These are phyloP conservation scores for Echeneis naucrates DNA, from an alignment of 2,797 vertebrate species.

Conservation along the genomic window DNA sequence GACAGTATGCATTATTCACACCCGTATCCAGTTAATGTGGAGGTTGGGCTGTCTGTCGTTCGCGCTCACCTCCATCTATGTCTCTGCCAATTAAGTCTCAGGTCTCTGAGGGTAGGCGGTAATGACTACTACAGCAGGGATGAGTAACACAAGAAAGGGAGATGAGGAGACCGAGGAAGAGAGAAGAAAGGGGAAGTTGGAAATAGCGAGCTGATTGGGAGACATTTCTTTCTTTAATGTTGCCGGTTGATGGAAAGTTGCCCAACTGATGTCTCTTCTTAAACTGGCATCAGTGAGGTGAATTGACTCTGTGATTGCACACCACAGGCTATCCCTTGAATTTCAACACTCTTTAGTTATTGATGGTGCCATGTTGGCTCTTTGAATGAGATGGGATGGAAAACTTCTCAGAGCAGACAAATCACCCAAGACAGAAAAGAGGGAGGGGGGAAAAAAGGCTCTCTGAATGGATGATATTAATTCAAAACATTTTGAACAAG, in stretches of 20 bases:
- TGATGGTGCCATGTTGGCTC: slow-evolving; percentile 54
- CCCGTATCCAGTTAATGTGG: slow-evolving; percentile 79
- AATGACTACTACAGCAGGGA: slow-evolving; percentile 67
- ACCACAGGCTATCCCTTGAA: slow-evolving; percentile 62
- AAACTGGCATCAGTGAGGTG: slow-evolving; percentile 57
- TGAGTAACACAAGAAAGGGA: slow-evolving; percentile 32
- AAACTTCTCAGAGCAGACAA: slow-evolving; percentile 9
- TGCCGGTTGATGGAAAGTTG: slow-evolving; percentile 52
- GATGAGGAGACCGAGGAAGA: slow-evolving; percentile 2
- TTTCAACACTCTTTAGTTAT: slow-evolving; percentile 46
- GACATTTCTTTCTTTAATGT: slow-evolving; percentile 45
- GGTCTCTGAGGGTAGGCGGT: slow-evolving; percentile 66
- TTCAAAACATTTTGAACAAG: slow-evolving; percentile 16
- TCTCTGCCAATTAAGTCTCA: slow-evolving; percentile 71
- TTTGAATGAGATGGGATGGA: slow-evolving; percentile 53
- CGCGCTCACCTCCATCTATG: slow-evolving; percentile 63
- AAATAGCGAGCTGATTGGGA: slow-evolving; percentile 11
- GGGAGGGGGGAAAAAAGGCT: background rate
- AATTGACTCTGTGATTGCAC: slow-evolving; percentile 55
- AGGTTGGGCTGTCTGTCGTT: slow-evolving; percentile 51
- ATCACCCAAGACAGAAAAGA: background rate
- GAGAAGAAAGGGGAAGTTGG: slow-evolving; percentile 11
- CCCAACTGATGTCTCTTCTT: slow-evolving; percentile 48
- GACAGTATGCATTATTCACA: slow-evolving; percentile 84
- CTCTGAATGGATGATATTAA: slow-evolving; percentile 1